phyloP scores from a whole-genome alignment of 2,113 vertebrate genomes.

The Psettodes erumei region DNA sequence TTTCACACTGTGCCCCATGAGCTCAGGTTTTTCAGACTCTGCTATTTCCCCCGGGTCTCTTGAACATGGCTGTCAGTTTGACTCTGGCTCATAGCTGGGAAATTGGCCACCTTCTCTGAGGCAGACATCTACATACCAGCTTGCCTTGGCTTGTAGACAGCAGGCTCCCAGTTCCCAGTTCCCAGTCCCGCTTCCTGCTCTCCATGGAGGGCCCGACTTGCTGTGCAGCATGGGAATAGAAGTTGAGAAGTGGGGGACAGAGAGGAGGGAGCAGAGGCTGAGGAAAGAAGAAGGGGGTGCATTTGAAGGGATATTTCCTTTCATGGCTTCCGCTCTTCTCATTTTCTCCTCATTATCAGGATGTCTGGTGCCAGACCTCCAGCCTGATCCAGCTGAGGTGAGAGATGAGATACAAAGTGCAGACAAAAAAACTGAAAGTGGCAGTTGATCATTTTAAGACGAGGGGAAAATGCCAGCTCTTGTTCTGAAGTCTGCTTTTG shows the following conservation, averaged over 20 bases:
- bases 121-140: slow-evolving; percentile 56
- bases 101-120: slow-evolving; percentile 57
- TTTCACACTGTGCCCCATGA: slow-evolving; percentile 50
- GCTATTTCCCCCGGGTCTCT: slow-evolving; percentile 66
- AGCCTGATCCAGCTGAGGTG: slow-evolving; percentile 57
- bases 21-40: slow-evolving; percentile 56
- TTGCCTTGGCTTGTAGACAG: slow-evolving; percentile 56
- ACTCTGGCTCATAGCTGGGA: slow-evolving; percentile 62
- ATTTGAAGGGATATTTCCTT: slow-evolving; percentile 77
- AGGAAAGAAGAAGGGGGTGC: slow-evolving; percentile 29
- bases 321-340: slow-evolving; percentile 72
- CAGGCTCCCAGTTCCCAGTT: slow-evolving; percentile 54
- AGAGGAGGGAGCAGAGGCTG: slow-evolving; percentile 35
- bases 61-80: slow-evolving; percentile 73
- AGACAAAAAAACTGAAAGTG: slow-evolving; percentile 58
- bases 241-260: slow-evolving; percentile 61
- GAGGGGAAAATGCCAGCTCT: slow-evolving; percentile 22
- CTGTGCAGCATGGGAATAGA: slow-evolving; percentile 59
- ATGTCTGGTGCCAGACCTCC: slow-evolving; percentile 70
- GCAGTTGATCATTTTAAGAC: slow-evolving; percentile 57
- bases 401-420: slow-evolving; percentile 68
- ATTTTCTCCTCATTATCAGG: slow-evolving; percentile 77
- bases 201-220: slow-evolving; percentile 54
- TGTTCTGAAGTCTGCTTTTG: slow-evolving; percentile 47
- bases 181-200: slow-evolving; percentile 64